These are phyloP conservation scores for Timandra comae DNA, from an alignment of 2,888 invertebrate genomes.

Conservation along the genomic window DNA sequence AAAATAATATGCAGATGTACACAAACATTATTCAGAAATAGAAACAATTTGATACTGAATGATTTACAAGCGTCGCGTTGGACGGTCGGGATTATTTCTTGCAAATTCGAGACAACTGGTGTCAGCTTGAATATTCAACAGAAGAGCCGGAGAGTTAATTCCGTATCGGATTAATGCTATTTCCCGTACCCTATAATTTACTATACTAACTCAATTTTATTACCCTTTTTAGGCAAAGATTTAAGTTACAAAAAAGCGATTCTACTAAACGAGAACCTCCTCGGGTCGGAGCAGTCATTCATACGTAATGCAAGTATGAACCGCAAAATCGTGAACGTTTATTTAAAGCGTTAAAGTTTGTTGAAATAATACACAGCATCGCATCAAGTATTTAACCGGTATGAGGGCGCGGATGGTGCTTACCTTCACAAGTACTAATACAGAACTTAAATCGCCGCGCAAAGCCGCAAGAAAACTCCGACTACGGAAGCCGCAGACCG, in stretches of 20 bases:
- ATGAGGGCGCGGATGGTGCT: constrained; percentile 33
- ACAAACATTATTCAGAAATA: constrained; percentile 5
- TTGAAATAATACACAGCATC: constrained; percentile 34
- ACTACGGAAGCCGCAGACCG: constrained; percentile 58
- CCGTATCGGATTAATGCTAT: constrained; percentile 37
- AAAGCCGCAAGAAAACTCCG: constrained; percentile 56
- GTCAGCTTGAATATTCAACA: constrained; percentile 66
- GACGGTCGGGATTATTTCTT: constrained; percentile 52
- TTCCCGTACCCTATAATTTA: constrained; percentile 15
- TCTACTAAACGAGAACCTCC: neutral
- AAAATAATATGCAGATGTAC: neutral
- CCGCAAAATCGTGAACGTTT: constrained; percentile 12
- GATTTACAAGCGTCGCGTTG: constrained; percentile 46
- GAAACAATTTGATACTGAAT: constrained; percentile 32
- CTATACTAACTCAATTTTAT: constrained; percentile 13
- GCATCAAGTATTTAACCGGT: constrained; percentile 48
- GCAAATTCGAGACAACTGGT: constrained; percentile 55
- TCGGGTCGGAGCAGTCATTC: constrained; percentile 10
- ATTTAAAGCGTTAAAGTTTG: constrained; percentile 25
- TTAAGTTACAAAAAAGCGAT: neutral
- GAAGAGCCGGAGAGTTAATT: constrained; percentile 37
- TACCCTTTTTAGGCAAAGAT: neutral
- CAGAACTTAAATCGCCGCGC: constrained; percentile 57
- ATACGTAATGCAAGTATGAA: constrained; percentile 14
- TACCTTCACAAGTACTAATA: constrained; percentile 45